A percentile compares a stretch with the other conserved stretches of the same genome.
Evolutionary conservation across 2,888 invertebrate genomes (phyloP).

Genomic region (Ennomos erosarius): DNA sequence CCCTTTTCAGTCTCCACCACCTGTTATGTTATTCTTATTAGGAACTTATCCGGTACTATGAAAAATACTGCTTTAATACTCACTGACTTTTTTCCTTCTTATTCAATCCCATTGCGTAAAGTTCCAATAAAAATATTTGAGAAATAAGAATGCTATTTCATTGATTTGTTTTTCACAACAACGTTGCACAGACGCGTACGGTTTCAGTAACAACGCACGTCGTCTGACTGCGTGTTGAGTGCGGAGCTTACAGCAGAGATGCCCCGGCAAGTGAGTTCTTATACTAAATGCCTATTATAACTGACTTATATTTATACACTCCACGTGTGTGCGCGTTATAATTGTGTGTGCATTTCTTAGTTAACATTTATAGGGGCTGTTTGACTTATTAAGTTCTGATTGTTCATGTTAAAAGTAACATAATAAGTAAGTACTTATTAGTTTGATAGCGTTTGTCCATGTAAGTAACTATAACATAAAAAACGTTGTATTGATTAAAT

Average conservation of each 20-base stretch:
- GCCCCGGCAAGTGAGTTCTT: conserved; percentile 15
- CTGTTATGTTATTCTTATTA: too few species aligned
- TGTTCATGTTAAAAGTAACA: neutral
- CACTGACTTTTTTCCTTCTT: conserved; percentile 7
- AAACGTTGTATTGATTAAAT: too few species aligned
- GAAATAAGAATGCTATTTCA: neutral
- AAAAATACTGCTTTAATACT: neutral
- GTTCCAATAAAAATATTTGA: neutral
- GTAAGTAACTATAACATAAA: too few species aligned
- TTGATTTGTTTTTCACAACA: conserved; percentile 1
- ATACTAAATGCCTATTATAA: conserved; percentile 19
- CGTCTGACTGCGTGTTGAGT: conserved; percentile 7
- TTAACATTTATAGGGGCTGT: conserved; percentile 14
- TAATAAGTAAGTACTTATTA: too few species aligned
- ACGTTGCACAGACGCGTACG: conserved; percentile 1
- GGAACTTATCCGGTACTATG: too few species aligned
- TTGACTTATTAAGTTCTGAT: neutral
- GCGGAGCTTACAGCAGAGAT: conserved; percentile 11
- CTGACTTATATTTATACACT: conserved; percentile 34
- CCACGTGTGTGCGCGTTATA: conserved; percentile 22
- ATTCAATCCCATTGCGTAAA: conserved; percentile 11
- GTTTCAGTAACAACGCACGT: neutral
- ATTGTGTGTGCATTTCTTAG: conserved; percentile 27
- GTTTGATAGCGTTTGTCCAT: too few species aligned
- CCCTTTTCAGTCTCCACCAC: neutral